phyloP scores from a whole-genome alignment of 2,888 invertebrate species.

The Caenorhabditis plicata region DNA sequence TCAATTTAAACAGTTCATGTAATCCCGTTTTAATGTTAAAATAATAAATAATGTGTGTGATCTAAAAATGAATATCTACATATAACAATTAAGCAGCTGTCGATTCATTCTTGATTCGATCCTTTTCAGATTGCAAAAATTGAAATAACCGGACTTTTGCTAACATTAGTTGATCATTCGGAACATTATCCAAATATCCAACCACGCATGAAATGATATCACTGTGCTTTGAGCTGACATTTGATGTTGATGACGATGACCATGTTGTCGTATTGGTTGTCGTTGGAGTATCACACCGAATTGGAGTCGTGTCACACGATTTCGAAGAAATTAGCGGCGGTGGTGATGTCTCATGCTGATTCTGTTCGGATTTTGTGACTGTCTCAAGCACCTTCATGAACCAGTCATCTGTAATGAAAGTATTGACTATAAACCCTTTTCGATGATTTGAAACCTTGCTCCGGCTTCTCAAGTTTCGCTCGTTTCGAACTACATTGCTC shows the following conservation, averaged over 20 bases:
- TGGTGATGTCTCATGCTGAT: not conserved
- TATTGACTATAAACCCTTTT: not conserved
- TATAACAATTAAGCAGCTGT: too few relatives aligned
- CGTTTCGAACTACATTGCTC: not conserved
- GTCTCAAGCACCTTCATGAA: conserved; percentile 17
- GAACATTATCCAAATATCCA: conserved; percentile 11
- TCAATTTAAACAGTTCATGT: too few relatives aligned
- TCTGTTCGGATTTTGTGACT: not conserved
- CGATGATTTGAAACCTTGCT: conserved; percentile 1
- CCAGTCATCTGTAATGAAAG: conserved; percentile 10
- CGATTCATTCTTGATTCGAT: conserved; percentile 2
- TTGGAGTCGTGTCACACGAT: too few relatives aligned
- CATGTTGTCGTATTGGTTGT: not conserved
- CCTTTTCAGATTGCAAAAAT: conserved; percentile 16
- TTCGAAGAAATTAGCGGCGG: not conserved
- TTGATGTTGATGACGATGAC: too few relatives aligned
- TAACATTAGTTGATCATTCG: conserved; percentile 17
- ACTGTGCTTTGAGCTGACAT: conserved; percentile 1
- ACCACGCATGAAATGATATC: conserved; percentile 15
- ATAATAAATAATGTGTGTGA: too few relatives aligned
- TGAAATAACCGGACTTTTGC: conserved; percentile 21
- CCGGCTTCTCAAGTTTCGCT: conserved; percentile 2
- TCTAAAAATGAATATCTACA: too few relatives aligned
- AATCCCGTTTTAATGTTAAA: too few relatives aligned
- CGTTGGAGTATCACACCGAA: too few relatives aligned